These are phyloP conservation scores for Xenopus petersii DNA, from an alignment of 2,797 vertebrate genomes.

Conservation along the genomic window DNA sequence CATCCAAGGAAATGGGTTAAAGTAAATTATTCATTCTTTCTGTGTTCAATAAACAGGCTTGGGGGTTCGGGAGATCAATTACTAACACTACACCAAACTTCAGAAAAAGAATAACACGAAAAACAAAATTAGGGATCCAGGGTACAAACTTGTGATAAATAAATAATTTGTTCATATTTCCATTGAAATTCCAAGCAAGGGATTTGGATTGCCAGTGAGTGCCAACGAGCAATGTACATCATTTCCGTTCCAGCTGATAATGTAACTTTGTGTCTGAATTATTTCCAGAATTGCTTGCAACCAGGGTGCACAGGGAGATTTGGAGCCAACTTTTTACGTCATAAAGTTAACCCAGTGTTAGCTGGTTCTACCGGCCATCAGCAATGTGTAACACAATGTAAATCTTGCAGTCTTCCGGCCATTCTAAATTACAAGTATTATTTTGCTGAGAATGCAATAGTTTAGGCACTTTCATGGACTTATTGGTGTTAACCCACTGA, in stretches of 20 bases:
- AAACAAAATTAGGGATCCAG: conserved; percentile 22
- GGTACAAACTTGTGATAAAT: conserved; percentile 28
- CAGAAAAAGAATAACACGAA: conserved; percentile 1
- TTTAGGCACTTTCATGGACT: too few relatives aligned
- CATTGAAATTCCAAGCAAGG: conserved; percentile 31
- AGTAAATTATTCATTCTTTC: conserved; percentile 32
- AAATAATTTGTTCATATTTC: conserved; percentile 35
- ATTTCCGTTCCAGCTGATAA: conserved; percentile 46
- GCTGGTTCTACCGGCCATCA: too few relatives aligned
- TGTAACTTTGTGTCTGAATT: conserved; percentile 38
- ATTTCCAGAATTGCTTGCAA: conserved; percentile 37
- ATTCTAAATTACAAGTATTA: too few relatives aligned
- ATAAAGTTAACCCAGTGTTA: too few relatives aligned
- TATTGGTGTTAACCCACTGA: too few relatives aligned
- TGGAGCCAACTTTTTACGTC: background rate
- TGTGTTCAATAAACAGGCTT: conserved; percentile 30
- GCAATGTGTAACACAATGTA: too few relatives aligned
- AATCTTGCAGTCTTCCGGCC: too few relatives aligned
- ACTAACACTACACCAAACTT: conserved; percentile 23
- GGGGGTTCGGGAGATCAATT: conserved; percentile 16
- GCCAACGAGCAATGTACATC: conserved; percentile 27
- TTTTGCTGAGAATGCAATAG: too few relatives aligned
- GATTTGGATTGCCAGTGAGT: conserved; percentile 10
- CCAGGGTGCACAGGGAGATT: conserved; percentile 13
- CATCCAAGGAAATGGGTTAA: conserved; percentile 24